phyloP scores from a whole-genome alignment of 1,140 invertebrate genomes.

The Drosophila tsacasi region DNA sequence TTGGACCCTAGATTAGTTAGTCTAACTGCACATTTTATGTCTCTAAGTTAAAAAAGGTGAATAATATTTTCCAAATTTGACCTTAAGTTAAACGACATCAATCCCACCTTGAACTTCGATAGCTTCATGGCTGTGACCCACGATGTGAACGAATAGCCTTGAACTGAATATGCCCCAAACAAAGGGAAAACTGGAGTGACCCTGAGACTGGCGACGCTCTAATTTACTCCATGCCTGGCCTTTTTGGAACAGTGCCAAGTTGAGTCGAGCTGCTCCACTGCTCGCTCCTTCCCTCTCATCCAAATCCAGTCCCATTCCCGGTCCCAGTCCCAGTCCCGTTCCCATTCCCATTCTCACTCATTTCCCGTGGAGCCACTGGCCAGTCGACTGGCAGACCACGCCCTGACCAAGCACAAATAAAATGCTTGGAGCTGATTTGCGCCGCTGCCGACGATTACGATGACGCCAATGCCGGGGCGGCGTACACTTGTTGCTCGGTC shows the following conservation, averaged over 20 bases:
- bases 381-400: slow-evolving; percentile 50
- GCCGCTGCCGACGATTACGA: slow-evolving; percentile 27
- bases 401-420: slow-evolving; percentile 48
- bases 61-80: no score
- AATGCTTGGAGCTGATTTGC: slow-evolving; percentile 52
- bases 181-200: slow-evolving; percentile 4
- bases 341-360: neutral
- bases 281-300: neutral
- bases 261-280: slow-evolving; percentile 10
- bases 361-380: slow-evolving; percentile 41
- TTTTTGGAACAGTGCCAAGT: slow-evolving; percentile 54
- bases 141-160: slow-evolving; percentile 17
- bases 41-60: neutral
- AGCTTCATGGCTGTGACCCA: slow-evolving; percentile 8
- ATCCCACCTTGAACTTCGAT: slow-evolving; percentile 22
- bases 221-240: slow-evolving; percentile 50
- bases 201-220: slow-evolving; percentile 29
- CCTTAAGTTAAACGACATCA: neutral
- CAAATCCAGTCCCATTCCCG: slow-evolving; percentile 12
- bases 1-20: no score
- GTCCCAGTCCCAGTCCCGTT: neutral
- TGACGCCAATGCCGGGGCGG: slow-evolving; percentile 42
- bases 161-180: slow-evolving; percentile 22
- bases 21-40: no score
- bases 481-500: slow-evolving; percentile 54